phyloP scores from a whole-genome alignment of 2,113 vertebrate genomes.

The Phalacrocorax carbo region DNA sequence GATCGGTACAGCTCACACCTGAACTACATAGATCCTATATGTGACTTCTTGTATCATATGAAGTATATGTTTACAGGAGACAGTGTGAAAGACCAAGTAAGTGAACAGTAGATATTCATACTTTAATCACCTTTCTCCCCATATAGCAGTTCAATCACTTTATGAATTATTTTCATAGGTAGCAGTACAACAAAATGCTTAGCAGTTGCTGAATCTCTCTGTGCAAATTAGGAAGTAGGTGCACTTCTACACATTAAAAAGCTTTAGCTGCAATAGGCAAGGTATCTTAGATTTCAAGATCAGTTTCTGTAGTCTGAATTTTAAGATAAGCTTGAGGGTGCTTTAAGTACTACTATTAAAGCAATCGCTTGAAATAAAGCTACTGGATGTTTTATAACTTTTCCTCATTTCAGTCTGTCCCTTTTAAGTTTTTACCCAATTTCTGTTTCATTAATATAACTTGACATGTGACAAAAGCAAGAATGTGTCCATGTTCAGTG shows the following conservation, averaged over 20 bases:
- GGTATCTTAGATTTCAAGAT: neutral
- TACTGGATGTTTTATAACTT: neutral
- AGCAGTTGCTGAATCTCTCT: neutral
- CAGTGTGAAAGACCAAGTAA: constrained; percentile 97
- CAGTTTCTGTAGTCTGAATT: neutral
- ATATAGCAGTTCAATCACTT: neutral
- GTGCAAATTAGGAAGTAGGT: neutral
- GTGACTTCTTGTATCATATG: constrained; percentile 98
- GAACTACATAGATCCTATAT: constrained; percentile 95
- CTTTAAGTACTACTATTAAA: neutral
- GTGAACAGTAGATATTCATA: neutral
- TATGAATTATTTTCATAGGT: neutral
- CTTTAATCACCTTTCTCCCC: neutral
- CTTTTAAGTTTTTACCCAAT: neutral
- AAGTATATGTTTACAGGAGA: constrained; percentile 99
- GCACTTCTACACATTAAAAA: neutral
- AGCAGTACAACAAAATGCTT: neutral
- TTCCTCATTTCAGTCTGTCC: neutral
- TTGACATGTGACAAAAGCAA: neutral
- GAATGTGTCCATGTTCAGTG: neutral
- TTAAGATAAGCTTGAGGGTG: neutral
- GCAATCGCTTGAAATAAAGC: neutral
- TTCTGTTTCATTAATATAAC: neutral
- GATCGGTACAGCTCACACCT: constrained; percentile 91
- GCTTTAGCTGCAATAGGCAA: neutral